phyloP scores from a whole-genome alignment of 2,888 invertebrate genomes.

The Morinoia aosen region DNA sequence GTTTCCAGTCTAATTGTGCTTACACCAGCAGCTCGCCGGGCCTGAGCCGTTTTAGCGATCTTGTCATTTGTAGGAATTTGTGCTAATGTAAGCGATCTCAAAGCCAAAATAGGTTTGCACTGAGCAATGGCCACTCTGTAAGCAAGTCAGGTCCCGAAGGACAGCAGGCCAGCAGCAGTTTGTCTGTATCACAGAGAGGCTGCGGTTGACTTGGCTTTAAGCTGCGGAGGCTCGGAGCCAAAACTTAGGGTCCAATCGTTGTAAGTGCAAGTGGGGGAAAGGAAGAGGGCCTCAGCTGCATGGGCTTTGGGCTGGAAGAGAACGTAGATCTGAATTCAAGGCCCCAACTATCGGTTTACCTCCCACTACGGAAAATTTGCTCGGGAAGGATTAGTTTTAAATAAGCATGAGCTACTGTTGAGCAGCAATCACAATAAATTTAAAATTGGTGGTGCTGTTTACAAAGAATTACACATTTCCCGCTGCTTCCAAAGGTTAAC shows the following conservation, averaged over 20 bases:
- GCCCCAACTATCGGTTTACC: neutral
- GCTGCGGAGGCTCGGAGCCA: neutral
- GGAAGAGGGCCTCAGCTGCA: neutral
- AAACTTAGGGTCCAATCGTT: neutral
- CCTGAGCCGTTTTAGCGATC: neutral
- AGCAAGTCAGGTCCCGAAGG: neutral
- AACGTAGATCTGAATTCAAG: neutral
- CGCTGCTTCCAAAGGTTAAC: neutral
- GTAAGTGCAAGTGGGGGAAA: neutral
- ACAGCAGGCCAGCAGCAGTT: neutral
- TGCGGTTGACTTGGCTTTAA: neutral
- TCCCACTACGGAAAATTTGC: neutral
- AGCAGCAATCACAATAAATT: neutral
- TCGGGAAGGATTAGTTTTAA: neutral
- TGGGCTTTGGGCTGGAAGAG: neutral
- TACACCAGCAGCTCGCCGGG: neutral
- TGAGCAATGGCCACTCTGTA: neutral
- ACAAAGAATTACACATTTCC: neutral
- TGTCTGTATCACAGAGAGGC: neutral
- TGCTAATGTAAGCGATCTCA: neutral
- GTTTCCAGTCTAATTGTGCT: neutral
- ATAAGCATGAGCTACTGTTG: neutral
- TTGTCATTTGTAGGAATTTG: neutral
- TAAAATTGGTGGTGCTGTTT: neutral
- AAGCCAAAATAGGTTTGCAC: neutral